Percentiles rank a stretch among this genome's conserved stretches.
phyloP scores from a whole-genome alignment of 1,140 invertebrate genomes.

The Trialeurodes vaporariorum region DNA sequence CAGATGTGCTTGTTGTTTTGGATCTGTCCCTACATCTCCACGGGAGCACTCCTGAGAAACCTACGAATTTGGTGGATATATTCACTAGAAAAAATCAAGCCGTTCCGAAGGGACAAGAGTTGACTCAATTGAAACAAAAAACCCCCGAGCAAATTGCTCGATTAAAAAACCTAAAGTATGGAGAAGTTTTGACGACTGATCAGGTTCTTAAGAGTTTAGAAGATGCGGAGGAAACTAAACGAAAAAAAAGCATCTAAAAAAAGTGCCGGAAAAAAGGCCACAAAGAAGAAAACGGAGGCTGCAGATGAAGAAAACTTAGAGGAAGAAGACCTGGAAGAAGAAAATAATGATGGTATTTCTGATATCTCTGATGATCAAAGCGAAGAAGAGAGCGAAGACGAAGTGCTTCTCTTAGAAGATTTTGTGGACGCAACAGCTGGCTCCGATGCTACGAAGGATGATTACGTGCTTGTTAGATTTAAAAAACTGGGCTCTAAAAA shows the following conservation, averaged over 20 bases:
- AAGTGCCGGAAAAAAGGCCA: background rate
- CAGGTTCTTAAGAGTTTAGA: constrained; percentile 2
- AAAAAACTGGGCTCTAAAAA: background rate
- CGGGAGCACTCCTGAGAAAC: background rate
- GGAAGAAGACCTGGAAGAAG: no score
- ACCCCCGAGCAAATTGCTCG: background rate
- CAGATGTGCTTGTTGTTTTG: background rate
- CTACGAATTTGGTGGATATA: background rate
- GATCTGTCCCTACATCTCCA: background rate
- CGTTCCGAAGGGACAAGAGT: background rate
- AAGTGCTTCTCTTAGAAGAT: background rate
- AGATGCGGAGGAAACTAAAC: constrained; percentile 4
- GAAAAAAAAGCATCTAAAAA: constrained; percentile 1
- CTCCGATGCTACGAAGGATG: background rate
- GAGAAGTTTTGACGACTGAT: constrained; percentile 3
- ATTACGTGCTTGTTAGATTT: background rate
- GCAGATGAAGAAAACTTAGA: no score
- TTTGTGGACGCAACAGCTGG: background rate
- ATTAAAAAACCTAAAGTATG: constrained; percentile 3
- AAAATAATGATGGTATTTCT: no score
- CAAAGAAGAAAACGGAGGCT: constrained; percentile 2
- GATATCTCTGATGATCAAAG: no score
- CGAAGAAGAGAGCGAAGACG: background rate
- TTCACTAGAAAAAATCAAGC: background rate
- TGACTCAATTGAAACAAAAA: background rate